These are phyloP conservation scores for Equus quagga DNA, from an alignment of 2,113 vertebrate species.

Conservation along the genomic window DNA sequence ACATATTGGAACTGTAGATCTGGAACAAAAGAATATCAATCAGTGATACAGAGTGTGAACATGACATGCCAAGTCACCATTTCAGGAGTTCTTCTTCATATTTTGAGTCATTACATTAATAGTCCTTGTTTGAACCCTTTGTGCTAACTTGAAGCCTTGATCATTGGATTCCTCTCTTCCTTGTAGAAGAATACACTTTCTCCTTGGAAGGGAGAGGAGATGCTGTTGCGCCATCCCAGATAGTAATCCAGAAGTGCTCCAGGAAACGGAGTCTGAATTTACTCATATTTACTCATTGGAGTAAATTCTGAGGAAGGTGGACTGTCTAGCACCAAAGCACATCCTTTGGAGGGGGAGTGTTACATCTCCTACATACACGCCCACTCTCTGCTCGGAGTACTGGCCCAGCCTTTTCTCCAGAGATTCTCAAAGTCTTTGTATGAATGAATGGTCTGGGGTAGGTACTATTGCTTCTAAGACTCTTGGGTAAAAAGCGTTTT, in stretches of 20 bases:
- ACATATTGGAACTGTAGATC: constrained; percentile 88
- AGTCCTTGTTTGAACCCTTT: not conserved
- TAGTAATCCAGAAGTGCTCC: not conserved
- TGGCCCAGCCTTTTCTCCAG: not conserved
- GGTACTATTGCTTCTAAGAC: not conserved
- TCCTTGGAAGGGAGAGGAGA: not conserved
- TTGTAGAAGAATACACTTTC: not conserved
- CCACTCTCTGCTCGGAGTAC: not conserved
- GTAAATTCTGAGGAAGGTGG: not conserved
- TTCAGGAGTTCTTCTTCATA: not conserved
- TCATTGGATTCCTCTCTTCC: not conserved
- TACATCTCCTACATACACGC: rapidly evolving
- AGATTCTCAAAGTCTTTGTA: not conserved
- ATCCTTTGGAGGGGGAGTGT: not conserved
- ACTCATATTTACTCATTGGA: not conserved
- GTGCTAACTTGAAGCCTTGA: not conserved
- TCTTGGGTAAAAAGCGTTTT: not conserved
- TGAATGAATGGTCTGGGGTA: not conserved
- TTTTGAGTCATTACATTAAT: not conserved
- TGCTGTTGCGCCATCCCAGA: not conserved
- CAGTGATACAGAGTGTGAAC: not conserved
- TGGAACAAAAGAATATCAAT: constrained; percentile 78
- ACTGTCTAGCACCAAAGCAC: rapidly evolving
- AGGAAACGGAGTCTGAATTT: not conserved
- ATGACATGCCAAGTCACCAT: not conserved